phyloP scores from a whole-genome alignment of 2,888 invertebrate genomes.

The Brachypalpus laphriformis region DNA sequence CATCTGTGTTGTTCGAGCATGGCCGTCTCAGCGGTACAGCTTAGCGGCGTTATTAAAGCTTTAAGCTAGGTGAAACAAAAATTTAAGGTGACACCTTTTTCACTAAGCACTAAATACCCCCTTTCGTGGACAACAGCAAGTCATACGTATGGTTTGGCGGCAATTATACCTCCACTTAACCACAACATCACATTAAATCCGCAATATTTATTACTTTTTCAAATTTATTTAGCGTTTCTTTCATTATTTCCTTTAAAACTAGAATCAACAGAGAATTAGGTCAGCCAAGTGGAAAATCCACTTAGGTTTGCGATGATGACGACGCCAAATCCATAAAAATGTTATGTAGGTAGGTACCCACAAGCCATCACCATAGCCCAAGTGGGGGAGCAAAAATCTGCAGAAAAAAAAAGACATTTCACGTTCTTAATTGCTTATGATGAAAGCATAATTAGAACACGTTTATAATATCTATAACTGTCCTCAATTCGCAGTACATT shows the following conservation, averaged over 20 bases:
- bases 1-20: not conserved
- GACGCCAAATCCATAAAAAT: slow-evolving; percentile 47
- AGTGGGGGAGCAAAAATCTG: slow-evolving; percentile 18
- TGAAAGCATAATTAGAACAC: slow-evolving; percentile 64
- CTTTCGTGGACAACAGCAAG: not conserved
- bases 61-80: not conserved
- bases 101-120: too few species aligned
- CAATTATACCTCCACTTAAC: not conserved
- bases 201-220: slow-evolving; percentile 25
- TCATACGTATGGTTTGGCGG: not conserved
- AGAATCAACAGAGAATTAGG: slow-evolving; percentile 62
- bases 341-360: not conserved
- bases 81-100: too few species aligned
- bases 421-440: slow-evolving; percentile 66
- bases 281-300: slow-evolving; percentile 67
- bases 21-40: not conserved
- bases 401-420: slow-evolving; percentile 10
- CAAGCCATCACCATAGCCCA: not conserved
- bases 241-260: slow-evolving; percentile 22
- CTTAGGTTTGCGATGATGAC: slow-evolving; percentile 23
- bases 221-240: slow-evolving; percentile 37
- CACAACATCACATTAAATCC: not conserved
- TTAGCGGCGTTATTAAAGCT: not conserved
- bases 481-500: slow-evolving; percentile 7
- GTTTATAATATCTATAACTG: slow-evolving; percentile 36